A percentile compares a stretch with the other conserved stretches of the same genome.
Conservation (phyloP, 2,888 invertebrate genomes). For the Prenolepis imparis region DNA sequence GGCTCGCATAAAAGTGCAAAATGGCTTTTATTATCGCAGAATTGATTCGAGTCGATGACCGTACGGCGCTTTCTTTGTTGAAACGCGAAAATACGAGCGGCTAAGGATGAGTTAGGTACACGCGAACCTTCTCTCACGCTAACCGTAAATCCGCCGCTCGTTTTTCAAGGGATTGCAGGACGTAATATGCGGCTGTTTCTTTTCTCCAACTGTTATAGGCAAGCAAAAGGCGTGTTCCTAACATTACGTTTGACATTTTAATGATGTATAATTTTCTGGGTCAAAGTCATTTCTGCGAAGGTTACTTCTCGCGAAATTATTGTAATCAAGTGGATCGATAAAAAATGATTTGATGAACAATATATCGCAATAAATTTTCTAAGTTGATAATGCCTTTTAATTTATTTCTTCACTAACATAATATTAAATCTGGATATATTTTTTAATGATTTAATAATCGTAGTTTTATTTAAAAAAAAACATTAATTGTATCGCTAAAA, state of each 20-base stretch:
- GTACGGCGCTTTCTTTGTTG: constrained; percentile 52
- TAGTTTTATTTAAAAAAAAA: background rate
- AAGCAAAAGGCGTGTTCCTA: background rate
- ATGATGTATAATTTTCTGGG: background rate
- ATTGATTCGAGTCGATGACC: constrained; percentile 41
- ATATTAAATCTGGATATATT: background rate
- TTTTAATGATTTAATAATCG: background rate
- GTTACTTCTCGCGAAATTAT: background rate
- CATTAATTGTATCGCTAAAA: background rate
- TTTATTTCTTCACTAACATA: background rate
- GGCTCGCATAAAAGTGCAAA: constrained; percentile 52
- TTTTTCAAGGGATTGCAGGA: constrained; percentile 40
- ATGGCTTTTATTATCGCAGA: constrained; percentile 57
- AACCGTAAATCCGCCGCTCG: constrained; percentile 31
- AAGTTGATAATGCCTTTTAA: background rate
- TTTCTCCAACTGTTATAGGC: background rate
- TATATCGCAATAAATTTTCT: background rate
- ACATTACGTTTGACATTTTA: background rate
- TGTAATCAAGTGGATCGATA: background rate
- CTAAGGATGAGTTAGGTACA: constrained; percentile 30
- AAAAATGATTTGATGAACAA: background rate
- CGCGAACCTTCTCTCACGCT: constrained; percentile 26
- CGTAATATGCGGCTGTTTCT: constrained; percentile 22
- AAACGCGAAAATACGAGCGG: constrained; percentile 27
- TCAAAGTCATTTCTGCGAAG: constrained; percentile 13